Base-by-base conservation (phyloP, 2,888 invertebrate species). In the Athripsodes cinereus region DNA sequence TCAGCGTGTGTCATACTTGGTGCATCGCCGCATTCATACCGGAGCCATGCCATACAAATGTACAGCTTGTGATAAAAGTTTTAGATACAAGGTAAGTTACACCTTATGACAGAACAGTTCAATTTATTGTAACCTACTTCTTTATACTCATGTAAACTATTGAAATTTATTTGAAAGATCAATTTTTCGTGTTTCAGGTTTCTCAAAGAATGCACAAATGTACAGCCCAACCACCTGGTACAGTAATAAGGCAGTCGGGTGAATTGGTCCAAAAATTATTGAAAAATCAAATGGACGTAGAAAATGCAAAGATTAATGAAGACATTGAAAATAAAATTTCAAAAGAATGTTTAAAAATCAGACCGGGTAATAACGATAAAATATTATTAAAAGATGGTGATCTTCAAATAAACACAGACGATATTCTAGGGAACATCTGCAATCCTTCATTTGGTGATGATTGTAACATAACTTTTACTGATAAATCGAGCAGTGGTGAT, bases 41-140 rank as follows among this genome's bases (percentile, higher is more conserved):
- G 92, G 91, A 31, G 90, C 83, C 0, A 89, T 91, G 90, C 92
- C 92, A 0, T 92, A 92, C 68, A 88, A 87, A 71, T 92, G 92
- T 68, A 85, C 86, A 47, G 81, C 84, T 6, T 92, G 92, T 69
- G 82, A 87, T 54, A 90, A 89, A 76, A 87, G 80, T 68, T 92
- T 92, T 70, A 81, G 92, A 59, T 92, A 92, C 67, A 92, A 92
- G 81, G 86, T 85, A 69, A 65, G 61, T 31, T 31, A 22, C 58
- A 53, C 26, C 55, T 51, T 47, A 58, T 34, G n/a, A 40, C 13
- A 3, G 13, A 26, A 26, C 44, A 44, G 44, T n/a, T n/a, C n/a
- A n/a, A n/a, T n/a, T n/a, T n/a, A n/a, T n/a, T 34, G 13, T 34
- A 10, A 34, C 8, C 34, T 34, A 34, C 34, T 34, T 34, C 8